phyloP scores from a whole-genome alignment of 1,140 invertebrate genomes.

The Drosophila littoralis region DNA sequence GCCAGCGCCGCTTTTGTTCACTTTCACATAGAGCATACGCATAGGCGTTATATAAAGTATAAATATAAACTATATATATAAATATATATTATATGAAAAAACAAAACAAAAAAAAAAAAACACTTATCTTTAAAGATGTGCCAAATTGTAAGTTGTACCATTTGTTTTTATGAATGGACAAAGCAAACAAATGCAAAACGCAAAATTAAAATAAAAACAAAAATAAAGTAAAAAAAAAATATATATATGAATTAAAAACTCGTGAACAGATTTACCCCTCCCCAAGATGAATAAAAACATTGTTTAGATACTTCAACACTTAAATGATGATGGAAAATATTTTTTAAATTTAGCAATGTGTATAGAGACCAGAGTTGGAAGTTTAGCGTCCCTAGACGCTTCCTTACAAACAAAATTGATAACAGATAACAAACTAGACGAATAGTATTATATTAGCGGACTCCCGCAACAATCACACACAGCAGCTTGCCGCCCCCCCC shows the following conservation, averaged over 20 bases:
- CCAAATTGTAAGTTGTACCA: constrained; percentile 83
- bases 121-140: constrained; percentile 82
- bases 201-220: constrained; percentile 73
- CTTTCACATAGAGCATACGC: constrained; percentile 75
- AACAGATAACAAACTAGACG: constrained; percentile 39
- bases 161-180: constrained; percentile 76
- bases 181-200: constrained; percentile 65
- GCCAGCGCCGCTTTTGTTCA: constrained; percentile 77
- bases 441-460: constrained; percentile 62
- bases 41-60: constrained; percentile 70
- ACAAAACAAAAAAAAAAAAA: constrained; percentile 28
- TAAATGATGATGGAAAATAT: constrained; percentile 66
- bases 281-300: constrained; percentile 32
- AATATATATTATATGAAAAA: constrained; percentile 60
- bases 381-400: constrained; percentile 47
- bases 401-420: constrained; percentile 75
- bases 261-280: constrained; percentile 44
- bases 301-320: constrained; percentile 52
- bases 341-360: constrained; percentile 74
- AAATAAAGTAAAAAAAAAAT: constrained; percentile 16
- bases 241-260: constrained; percentile 39
- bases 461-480: constrained; percentile 49
- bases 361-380: constrained; percentile 56
- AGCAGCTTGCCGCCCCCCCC: constrained; percentile 22
- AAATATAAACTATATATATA: constrained; percentile 71